phyloP scores from a whole-genome alignment of 2,113 vertebrate species.

The Beaufortia kweichowensis region DNA sequence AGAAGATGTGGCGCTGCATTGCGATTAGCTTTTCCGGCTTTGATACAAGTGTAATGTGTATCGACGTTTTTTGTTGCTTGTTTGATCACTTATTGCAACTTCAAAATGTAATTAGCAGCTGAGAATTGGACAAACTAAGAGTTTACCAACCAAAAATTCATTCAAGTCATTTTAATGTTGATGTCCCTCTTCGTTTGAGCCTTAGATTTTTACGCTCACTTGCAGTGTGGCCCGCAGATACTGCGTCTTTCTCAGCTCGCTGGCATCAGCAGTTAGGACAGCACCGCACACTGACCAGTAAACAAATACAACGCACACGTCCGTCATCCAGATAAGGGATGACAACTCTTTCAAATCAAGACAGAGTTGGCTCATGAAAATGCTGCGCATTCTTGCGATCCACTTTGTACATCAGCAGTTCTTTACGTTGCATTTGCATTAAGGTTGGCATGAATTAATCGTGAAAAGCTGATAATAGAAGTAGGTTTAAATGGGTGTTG shows the following conservation, averaged over 20 bases:
- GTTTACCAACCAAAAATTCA: background rate
- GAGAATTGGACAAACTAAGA: too few species aligned
- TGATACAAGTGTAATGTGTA: background rate
- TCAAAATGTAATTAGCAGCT: background rate
- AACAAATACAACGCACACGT: conserved; percentile 51
- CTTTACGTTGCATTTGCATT: conserved; percentile 23
- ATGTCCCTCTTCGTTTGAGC: conserved; percentile 42
- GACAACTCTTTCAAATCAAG: conserved; percentile 33
- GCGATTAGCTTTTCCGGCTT: background rate
- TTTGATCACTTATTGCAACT: background rate
- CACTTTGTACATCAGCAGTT: conserved; percentile 14
- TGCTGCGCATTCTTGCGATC: conserved; percentile 7
- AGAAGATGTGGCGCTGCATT: conserved; percentile 10
- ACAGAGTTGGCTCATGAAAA: conserved; percentile 29
- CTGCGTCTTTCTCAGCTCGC: conserved; percentile 38
- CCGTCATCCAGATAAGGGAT: conserved; percentile 42
- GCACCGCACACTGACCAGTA: conserved; percentile 30
- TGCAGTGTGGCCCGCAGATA: conserved; percentile 27
- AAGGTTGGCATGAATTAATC: conserved; percentile 39
- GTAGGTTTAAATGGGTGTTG: conserved; percentile 11
- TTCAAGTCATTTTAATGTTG: conserved; percentile 40
- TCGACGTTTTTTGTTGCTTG: background rate
- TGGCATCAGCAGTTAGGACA: conserved; percentile 46
- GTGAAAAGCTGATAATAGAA: conserved; percentile 20
- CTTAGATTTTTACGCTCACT: conserved; percentile 44